These are phyloP conservation scores for Botrylloides violaceus DNA, from an alignment of 23 tunicate species.

Conservation along the genomic window DNA sequence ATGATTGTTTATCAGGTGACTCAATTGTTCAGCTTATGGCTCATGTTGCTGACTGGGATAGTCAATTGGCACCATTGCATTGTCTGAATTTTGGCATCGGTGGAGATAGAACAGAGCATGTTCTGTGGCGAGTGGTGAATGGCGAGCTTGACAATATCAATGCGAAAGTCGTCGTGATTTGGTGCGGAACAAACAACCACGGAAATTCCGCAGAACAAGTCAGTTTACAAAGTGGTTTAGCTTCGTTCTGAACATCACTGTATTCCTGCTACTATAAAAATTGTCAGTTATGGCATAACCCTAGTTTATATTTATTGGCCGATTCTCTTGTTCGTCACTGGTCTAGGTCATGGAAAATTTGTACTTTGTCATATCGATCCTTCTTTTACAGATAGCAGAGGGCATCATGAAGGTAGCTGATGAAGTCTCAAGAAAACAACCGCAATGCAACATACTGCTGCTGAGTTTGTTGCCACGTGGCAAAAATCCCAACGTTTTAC, in stretches of 20 bases:
- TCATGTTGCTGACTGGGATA: conserved; percentile 22
- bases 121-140: conserved; percentile 13
- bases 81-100: conserved; percentile 24
- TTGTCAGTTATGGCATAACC: too few species aligned
- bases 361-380: too few species aligned
- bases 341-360: too few species aligned
- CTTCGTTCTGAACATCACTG: too few species aligned
- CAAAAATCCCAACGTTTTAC: conserved; percentile 14
- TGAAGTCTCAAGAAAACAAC: background rate
- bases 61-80: conserved; percentile 19
- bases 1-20: conserved; percentile 13
- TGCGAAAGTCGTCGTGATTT: conserved; percentile 21
- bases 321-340: too few species aligned
- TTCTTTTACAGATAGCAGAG: conserved; percentile 13
- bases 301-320: too few species aligned
- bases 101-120: conserved; percentile 26
- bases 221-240: too few species aligned
- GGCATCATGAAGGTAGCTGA: conserved; percentile 7
- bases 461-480: conserved; percentile 21
- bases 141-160: conserved; percentile 18
- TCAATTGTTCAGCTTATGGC: conserved; percentile 23
- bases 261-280: too few species aligned
- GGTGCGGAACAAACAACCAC: conserved; percentile 28
- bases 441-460: background rate
- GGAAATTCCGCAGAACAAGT: conserved; percentile 17